These are phyloP conservation scores for Natrix natrix DNA, from an alignment of 2,797 vertebrate species.

Conservation along the genomic window DNA sequence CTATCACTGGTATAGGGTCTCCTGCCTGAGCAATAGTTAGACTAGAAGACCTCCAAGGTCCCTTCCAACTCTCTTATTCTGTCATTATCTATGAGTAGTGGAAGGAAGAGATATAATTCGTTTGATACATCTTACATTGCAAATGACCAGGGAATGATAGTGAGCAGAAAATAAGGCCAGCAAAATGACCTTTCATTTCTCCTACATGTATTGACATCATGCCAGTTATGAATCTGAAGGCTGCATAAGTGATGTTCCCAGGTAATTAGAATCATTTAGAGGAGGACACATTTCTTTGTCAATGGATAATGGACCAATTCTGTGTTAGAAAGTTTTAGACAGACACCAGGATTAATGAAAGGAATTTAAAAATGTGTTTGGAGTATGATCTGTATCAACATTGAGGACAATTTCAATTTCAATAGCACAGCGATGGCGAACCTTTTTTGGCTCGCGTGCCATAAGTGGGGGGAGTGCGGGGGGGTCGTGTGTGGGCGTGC, in stretches of 20 bases:
- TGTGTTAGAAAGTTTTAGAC: not conserved
- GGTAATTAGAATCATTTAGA: not conserved
- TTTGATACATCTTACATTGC: not conserved
- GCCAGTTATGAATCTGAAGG: not conserved
- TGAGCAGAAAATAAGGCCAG: not conserved
- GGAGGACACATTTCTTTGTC: not conserved
- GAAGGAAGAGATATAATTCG: not conserved
- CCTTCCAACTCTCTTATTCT: not conserved
- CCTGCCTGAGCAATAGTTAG: not conserved
- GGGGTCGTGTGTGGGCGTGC: no score
- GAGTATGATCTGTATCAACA: not conserved
- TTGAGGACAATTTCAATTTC: not conserved
- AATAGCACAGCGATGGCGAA: not conserved
- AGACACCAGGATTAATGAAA: not conserved
- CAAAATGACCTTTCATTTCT: not conserved
- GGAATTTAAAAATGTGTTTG: not conserved
- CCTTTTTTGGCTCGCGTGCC: no score
- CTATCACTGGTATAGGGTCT: not conserved
- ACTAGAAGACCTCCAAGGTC: not conserved
- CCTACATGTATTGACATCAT: not conserved
- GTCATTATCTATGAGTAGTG: not conserved
- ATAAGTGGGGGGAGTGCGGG: no score
- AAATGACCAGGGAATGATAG: not conserved
- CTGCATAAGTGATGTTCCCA: not conserved
- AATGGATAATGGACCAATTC: not conserved